Conservation (phyloP, 2,888 invertebrate species). For the Andrena dorsata region DNA sequence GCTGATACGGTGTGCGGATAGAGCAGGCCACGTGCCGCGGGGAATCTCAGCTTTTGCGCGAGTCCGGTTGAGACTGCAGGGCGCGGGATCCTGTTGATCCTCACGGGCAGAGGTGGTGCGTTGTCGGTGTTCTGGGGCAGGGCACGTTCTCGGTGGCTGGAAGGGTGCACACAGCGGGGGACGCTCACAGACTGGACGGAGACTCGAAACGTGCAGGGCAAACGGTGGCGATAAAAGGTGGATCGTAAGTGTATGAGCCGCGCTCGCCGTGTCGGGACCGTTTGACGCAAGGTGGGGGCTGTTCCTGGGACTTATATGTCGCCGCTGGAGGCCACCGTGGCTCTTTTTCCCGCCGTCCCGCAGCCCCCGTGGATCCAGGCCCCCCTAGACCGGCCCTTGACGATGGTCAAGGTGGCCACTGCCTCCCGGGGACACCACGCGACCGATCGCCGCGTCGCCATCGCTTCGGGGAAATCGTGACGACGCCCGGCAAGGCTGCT, state of each 20-base stretch:
- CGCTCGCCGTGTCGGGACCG: conserved; percentile 76
- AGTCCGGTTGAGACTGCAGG: conserved; percentile 57
- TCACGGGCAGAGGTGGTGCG: conserved; percentile 32
- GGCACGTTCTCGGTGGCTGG: conserved; percentile 42
- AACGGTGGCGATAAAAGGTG: conserved; percentile 45
- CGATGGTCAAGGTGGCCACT: conserved; percentile 79
- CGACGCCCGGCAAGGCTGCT: conserved; percentile 1
- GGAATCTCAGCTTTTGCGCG: conserved; percentile 12
- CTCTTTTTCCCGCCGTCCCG: conserved; percentile 53
- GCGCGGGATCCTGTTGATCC: conserved; percentile 43
- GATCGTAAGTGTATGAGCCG: conserved; percentile 61
- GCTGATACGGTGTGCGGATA: background rate
- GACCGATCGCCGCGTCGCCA: conserved; percentile 25
- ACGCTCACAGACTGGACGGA: conserved; percentile 1
- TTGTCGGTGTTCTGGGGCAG: conserved; percentile 22
- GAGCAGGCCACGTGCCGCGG: background rate
- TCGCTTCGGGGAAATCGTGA: conserved; percentile 33
- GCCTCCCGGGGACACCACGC: conserved; percentile 61
- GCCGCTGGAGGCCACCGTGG: conserved; percentile 78
- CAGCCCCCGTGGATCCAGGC: conserved; percentile 47
- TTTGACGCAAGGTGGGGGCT: conserved; percentile 81
- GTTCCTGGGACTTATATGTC: conserved; percentile 80
- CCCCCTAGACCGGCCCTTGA: conserved; percentile 54
- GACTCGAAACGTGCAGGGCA: background rate
- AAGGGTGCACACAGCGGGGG: conserved; percentile 26